Conservation (phyloP, 2,113 vertebrate genomes). For the Rhinopithecus roxellana region DNA sequence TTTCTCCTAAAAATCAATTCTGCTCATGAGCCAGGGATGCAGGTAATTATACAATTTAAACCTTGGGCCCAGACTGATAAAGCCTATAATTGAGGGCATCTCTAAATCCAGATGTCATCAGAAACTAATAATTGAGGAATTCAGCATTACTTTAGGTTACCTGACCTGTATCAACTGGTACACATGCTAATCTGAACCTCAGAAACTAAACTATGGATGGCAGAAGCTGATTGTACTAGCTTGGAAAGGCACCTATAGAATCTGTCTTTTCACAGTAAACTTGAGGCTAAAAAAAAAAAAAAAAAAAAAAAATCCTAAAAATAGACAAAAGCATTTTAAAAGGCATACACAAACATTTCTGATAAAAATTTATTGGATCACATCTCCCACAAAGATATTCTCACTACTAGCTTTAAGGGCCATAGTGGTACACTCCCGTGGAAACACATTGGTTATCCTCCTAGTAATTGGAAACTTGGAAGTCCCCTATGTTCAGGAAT, state of each 20-base stretch:
- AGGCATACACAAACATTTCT: not conserved
- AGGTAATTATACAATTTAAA: not conserved
- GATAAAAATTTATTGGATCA: not conserved
- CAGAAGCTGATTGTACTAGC: not conserved
- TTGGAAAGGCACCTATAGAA: accelerated
- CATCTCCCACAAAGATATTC: not conserved
- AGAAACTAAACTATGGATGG: not conserved
- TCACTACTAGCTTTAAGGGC: not conserved
- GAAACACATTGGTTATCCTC: not conserved
- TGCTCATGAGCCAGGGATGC: not conserved
- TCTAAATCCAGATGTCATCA: not conserved
- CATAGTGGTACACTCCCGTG: not conserved
- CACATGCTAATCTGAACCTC: not conserved
- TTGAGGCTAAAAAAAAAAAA: not conserved
- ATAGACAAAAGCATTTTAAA: no score
- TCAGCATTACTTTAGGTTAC: not conserved
- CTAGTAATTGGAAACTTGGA: not conserved
- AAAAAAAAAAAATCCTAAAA: not conserved
- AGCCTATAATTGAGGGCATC: not conserved
- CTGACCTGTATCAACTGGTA: not conserved
- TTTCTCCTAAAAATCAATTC: not conserved
- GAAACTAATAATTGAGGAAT: not conserved
- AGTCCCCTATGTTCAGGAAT: not conserved
- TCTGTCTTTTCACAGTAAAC: not conserved
- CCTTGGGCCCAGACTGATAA: not conserved